Base-by-base conservation (phyloP, 1,140 invertebrate genomes). In the Whitmania pigra region DNA sequence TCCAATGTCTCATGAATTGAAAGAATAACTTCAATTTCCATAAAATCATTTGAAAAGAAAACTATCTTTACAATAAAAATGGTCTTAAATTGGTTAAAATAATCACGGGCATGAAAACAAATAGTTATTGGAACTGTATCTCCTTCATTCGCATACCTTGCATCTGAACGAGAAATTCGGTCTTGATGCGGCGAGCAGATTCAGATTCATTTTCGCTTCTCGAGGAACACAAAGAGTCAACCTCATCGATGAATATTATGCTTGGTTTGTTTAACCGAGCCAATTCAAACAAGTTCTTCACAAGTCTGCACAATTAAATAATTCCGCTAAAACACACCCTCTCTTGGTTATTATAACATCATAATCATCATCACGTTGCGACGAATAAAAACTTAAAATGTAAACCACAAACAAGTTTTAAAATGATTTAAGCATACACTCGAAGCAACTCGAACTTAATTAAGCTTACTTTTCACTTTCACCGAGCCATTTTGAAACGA, bases 191-290 rank as follows among this genome's bases (percentile, higher is more conserved):
- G 43, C 96, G 86, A 29, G 96, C 94, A 36, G 94, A 96, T 84
- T 99, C 97, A 43, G 94, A 97, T 84, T 99, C 97, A 81, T 97
- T 98, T 79, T 99, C 96, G 53, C 93, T 97, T 78, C 97, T 88
- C 53, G 93, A 93, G 67, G 93, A 94, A 83, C 95, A 99, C 13
- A 99, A 85, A 0, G 96, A 99, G 84, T 99, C 97, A 18, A 99
- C 90, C 85, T 99, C 97, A 85, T 99, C 97, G 82, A 99, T 97
- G 79, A 99, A 99, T 79, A 99, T 98, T 74, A 99, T 99, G 78
- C 92, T 94, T 0, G 96, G 96, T 81, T 97, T 97, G 75, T 97
- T 90, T 80, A 89, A 77, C 73, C 95, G 85, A 13, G 95, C 97
- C 79, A 99, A 84, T 77, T 94, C 91, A 84, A 99, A 99, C 55